These are phyloP conservation scores for Drosophila mercatorum DNA, from an alignment of 2,888 invertebrate species.

Conservation along the genomic window DNA sequence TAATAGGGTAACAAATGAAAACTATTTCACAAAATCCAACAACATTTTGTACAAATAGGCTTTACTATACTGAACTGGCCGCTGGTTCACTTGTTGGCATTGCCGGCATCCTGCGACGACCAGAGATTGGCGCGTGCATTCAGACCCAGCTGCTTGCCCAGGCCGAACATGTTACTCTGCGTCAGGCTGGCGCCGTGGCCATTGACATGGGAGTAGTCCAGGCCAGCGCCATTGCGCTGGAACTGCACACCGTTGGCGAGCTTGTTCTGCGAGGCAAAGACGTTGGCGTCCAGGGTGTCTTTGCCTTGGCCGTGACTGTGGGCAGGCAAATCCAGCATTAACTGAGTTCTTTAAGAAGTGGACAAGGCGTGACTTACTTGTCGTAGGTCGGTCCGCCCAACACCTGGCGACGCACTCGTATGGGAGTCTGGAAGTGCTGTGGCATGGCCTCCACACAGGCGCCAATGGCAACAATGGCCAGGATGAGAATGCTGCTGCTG, in stretches of 20 bases:
- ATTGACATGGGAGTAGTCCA: constrained; percentile 75
- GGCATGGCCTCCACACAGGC: constrained; percentile 58
- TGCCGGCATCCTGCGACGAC: constrained; percentile 50
- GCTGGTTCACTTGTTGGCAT: constrained; percentile 54
- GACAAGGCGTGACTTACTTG: constrained; percentile 37
- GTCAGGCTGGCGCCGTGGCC: constrained; percentile 77
- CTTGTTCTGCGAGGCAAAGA: too few species aligned
- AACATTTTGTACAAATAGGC: too few species aligned
- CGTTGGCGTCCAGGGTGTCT: too few species aligned
- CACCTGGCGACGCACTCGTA: constrained; percentile 65
- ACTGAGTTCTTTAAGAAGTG: not conserved
- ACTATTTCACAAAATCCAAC: too few species aligned
- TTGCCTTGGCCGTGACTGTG: constrained; percentile 68
- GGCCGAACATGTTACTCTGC: constrained; percentile 75
- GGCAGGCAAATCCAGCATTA: not conserved
- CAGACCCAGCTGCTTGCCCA: constrained; percentile 72
- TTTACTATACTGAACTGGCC: constrained; percentile 27
- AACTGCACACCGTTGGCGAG: constrained; percentile 80
- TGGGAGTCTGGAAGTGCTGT: constrained; percentile 38
- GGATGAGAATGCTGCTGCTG: constrained; percentile 53
- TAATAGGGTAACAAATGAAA: too few species aligned
- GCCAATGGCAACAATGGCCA: constrained; percentile 54
- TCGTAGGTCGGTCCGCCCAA: constrained; percentile 72
- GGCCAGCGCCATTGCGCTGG: constrained; percentile 77
- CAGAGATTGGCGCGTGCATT: constrained; percentile 57